Conservation (phyloP, 2,113 vertebrate species). For the Edolisoma coerulescens region DNA sequence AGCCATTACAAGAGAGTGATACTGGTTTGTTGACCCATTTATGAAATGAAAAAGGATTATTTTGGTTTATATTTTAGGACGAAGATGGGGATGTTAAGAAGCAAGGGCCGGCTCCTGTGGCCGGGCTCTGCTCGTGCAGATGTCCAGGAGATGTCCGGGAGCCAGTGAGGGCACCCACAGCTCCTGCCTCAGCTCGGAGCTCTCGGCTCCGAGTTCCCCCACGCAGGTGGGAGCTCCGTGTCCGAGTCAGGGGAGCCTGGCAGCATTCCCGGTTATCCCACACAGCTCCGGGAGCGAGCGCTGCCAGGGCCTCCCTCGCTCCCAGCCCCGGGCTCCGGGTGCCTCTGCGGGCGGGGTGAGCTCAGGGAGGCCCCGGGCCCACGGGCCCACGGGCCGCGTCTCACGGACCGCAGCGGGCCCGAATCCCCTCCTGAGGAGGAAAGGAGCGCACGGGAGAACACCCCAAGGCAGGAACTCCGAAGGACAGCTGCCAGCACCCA, state of each 20-base stretch:
- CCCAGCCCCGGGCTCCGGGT: background rate
- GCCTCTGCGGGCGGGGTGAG: background rate
- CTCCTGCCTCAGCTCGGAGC: background rate
- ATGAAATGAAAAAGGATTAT: background rate
- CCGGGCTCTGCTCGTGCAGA: background rate
- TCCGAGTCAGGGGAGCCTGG: background rate
- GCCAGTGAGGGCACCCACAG: background rate
- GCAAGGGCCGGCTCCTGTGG: background rate
- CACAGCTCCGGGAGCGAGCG: background rate
- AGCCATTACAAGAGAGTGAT: background rate
- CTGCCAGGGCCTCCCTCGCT: background rate
- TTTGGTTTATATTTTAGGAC: background rate
- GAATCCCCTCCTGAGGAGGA: rapidly evolving
- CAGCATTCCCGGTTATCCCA: background rate
- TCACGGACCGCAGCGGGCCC: background rate
- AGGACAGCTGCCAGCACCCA: background rate
- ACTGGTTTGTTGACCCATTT: background rate
- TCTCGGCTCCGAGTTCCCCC: background rate
- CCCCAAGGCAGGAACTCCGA: background rate
- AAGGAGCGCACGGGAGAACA: too few relatives aligned
- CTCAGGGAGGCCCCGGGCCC: background rate
- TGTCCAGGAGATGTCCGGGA: background rate
- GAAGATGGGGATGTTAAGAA: background rate
- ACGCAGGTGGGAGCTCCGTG: background rate
- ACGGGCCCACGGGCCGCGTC: too few relatives aligned